phyloP scores from a whole-genome alignment of 2,888 invertebrate species.

The Hybos culiciformis region DNA sequence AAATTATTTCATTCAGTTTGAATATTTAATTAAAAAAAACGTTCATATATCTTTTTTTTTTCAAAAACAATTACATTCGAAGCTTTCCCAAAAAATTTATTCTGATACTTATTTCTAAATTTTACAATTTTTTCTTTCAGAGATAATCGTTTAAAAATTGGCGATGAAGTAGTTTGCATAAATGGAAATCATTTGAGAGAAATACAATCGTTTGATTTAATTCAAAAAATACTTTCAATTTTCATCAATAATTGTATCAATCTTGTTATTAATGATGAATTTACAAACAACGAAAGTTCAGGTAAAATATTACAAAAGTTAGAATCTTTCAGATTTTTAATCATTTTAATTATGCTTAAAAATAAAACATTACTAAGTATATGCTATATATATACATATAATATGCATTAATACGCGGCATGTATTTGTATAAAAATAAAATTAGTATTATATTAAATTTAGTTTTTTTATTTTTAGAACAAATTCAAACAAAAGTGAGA shows the following conservation, averaged over 20 bases:
- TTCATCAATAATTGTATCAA: conserved; percentile 39
- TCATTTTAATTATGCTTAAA: conserved; percentile 20
- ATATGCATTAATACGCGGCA: conserved; percentile 10
- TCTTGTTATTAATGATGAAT: conserved; percentile 50
- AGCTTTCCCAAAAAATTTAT: not conserved
- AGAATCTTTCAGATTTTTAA: conserved; percentile 32
- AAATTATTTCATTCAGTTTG: conserved; percentile 15
- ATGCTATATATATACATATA: conserved; percentile 11
- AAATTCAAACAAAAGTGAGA: not conserved
- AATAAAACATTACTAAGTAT: conserved; percentile 10
- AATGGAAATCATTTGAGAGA: conserved; percentile 70
- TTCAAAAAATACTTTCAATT: conserved; percentile 39
- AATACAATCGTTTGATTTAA: conserved; percentile 51
- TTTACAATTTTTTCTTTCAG: conserved; percentile 33
- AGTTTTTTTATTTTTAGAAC: not conserved
- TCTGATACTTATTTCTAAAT: not conserved
- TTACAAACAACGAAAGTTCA: conserved; percentile 40
- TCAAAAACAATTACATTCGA: not conserved
- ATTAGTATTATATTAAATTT: conserved; percentile 16
- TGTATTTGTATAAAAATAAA: not conserved
- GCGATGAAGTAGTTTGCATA: conserved; percentile 81
- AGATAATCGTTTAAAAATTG: conserved; percentile 66
- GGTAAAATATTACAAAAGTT: conserved; percentile 15
- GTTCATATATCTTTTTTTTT: not conserved
- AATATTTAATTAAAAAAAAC: not conserved